Percentiles rank a stretch among this genome's conserved stretches.
Evolutionary conservation across 37 sponge, comb jelly and placozoan genomes (phyloP).

Genomic region (Halisarca cf. caerulea): DNA sequence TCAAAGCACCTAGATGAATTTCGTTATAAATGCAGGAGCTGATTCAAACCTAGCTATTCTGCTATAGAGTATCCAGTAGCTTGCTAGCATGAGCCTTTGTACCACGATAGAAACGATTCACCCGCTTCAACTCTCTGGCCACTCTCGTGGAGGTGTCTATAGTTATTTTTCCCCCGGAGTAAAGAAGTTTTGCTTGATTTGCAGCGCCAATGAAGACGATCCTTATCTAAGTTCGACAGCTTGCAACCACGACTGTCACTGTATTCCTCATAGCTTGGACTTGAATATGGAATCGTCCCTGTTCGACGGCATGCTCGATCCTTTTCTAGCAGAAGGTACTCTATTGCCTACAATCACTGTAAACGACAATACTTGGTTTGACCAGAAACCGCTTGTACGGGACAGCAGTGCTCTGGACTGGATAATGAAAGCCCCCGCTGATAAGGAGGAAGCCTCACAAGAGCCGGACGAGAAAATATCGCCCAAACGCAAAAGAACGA

Average conservation of each 20-base stretch:
- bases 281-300: conserved; percentile 5
- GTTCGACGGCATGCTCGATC: conserved; percentile 11
- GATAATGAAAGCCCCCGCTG: not conserved
- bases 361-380: not conserved
- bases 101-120: not conserved
- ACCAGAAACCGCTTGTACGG: not conserved
- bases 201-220: conserved; percentile 17
- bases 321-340: not conserved
- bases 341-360: not conserved
- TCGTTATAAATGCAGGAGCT: not conserved
- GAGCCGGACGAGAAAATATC: not conserved
- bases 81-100: not conserved
- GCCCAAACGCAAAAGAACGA: not conserved
- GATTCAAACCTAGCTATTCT: not conserved
- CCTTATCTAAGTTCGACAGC: conserved; percentile 10
- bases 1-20: not conserved
- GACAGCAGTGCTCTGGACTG: conserved; percentile 15
- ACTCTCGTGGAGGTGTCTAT: not conserved
- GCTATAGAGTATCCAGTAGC: no score
- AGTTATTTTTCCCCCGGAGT: not conserved
- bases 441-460: not conserved
- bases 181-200: conserved; percentile 13
- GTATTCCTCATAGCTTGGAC: not conserved
- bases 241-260: conserved; percentile 1
- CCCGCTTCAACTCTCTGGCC: not conserved